Base-by-base conservation (phyloP, 2,888 invertebrate species). In the Phania funesta region DNA sequence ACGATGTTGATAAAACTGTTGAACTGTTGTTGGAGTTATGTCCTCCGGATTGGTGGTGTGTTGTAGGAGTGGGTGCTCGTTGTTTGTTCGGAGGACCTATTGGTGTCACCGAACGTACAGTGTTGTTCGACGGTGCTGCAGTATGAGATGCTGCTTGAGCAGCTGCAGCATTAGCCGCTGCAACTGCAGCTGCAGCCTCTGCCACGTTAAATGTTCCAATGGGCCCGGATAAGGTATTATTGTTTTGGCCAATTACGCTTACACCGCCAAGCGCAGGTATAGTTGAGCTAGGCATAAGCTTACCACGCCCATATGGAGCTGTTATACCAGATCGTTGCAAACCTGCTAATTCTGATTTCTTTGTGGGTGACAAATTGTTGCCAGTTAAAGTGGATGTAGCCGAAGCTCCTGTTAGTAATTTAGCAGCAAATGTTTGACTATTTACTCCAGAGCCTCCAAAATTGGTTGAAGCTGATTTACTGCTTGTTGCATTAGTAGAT, bases 401-500 rank as follows among this genome's bases (percentile, higher is more conserved):
- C 2, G 87, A 83, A 11, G 88, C 84, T 18, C 92, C 92, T 46
- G 86, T 84, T 79, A 92, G 91, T 86, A 92, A 91, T 68, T 93
- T 92, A 18, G 93, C 89, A 32, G 92, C 92, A 85, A 91, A 91
- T 84, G 92, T 90, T 77, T 88, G 88, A 2, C 70, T 78, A 58
- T 83, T 84, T 18, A 84, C 56, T 87, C 80, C 78, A 1, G 82
- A 60, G 16, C 18, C 50, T 77, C 80, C 62, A 70, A 76, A 70
- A 60, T 56, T 38, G 56, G 50, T 46, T 4, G 50, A 20, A n/a
- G 22, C 7, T 2, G 62, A 20, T 44, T 78, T 78, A 9, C 22
- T 24, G 3, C 38, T 13, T 22, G 46, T 20, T 92, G 8, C 93
- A 92, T 85, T 93, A 93, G 0, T 93, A 92, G 91, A 93, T 92